phyloP scores from a whole-genome alignment of 2,113 vertebrate genomes.

The Patagioenas fasciata region DNA sequence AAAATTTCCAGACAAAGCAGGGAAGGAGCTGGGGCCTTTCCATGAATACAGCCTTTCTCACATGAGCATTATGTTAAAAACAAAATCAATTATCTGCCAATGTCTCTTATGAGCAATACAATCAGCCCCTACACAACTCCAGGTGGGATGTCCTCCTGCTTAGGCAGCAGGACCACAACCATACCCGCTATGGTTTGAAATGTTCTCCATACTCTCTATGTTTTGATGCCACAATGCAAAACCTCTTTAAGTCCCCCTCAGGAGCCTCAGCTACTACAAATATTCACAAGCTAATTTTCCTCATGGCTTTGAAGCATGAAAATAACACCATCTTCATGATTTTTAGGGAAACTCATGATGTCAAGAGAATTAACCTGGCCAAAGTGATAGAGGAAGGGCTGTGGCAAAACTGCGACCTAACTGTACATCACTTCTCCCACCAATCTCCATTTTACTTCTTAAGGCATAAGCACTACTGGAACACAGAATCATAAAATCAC shows the following conservation, averaged over 20 bases:
- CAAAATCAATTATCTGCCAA: fast-evolving
- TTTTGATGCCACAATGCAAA: not conserved
- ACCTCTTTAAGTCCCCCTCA: not conserved
- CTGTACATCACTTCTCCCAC: not conserved
- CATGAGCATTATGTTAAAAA: not conserved
- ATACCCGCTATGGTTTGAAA: fast-evolving
- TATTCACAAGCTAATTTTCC: not conserved
- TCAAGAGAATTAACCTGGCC: not conserved
- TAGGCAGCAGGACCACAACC: not conserved
- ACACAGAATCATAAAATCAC: not conserved
- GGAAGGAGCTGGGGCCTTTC: not conserved
- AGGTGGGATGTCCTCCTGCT: not conserved
- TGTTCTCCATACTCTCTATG: fast-evolving
- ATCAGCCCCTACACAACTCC: not conserved
- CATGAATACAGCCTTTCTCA: not conserved
- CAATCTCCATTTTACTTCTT: not conserved
- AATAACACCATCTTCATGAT: not conserved
- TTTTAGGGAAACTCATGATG: not conserved
- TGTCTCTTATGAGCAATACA: not conserved
- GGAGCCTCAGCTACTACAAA: not conserved
- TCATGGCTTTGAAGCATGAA: not conserved
- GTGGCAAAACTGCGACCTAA: not conserved
- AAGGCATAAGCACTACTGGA: not conserved
- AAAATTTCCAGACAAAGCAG: not conserved
- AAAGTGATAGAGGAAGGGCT: not conserved